A percentile compares a stretch with the other conserved stretches of the same genome.
These are phyloP conservation scores for Mobula birostris DNA, from an alignment of 2,113 vertebrate species.

Conservation along the genomic window DNA sequence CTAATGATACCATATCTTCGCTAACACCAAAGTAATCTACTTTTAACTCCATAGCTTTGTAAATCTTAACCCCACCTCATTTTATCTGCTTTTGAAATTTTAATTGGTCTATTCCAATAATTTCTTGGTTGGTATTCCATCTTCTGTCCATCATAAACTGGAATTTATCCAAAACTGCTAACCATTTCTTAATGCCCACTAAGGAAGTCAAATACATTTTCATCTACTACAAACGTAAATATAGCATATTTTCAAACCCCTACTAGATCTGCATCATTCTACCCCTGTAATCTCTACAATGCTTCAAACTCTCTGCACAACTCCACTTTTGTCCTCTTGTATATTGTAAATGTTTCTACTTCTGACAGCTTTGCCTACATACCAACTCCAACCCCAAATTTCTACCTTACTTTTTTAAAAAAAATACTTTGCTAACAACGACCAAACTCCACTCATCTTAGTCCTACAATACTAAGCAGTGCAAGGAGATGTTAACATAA, in stretches of 20 bases:
- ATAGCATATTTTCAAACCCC: not conserved
- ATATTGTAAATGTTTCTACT: not conserved
- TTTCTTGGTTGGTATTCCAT: not conserved
- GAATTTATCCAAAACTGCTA: not conserved
- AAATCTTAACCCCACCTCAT: too few species aligned
- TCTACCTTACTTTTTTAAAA: not conserved
- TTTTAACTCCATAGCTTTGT: not conserved
- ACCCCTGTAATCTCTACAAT: not conserved
- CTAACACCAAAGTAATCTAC: not conserved
- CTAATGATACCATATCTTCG: not conserved
- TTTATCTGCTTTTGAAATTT: too few species aligned
- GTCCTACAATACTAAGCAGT: too few species aligned
- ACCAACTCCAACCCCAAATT: not conserved
- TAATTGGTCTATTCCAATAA: not conserved
- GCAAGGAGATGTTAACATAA: too few species aligned
- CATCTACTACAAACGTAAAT: not conserved
- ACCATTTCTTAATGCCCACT: not conserved
- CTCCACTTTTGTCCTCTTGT: not conserved
- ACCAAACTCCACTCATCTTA: too few species aligned
- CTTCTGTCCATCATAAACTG: not conserved
- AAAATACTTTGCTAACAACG: not conserved
- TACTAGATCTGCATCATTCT: not conserved
- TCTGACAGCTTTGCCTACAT: too few species aligned
- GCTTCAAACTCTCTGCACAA: not conserved
- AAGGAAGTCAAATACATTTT: not conserved